phyloP scores from a whole-genome alignment of 2,797 vertebrate species.

The Crenuchus spilurus region DNA sequence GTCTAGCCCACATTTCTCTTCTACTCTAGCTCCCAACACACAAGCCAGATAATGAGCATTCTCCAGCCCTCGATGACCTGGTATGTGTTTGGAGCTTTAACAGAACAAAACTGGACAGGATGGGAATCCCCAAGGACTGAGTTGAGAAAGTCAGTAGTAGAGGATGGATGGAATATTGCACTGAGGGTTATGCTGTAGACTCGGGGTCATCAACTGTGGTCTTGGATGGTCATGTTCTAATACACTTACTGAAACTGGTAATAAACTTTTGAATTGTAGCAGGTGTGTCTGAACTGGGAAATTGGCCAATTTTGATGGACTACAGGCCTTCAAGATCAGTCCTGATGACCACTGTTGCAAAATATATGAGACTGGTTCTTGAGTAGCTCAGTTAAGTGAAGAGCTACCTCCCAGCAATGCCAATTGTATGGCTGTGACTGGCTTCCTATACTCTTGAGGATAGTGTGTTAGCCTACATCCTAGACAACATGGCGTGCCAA shows the following conservation, averaged over 20 bases:
- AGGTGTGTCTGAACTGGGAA: no score
- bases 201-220: background rate
- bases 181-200: background rate
- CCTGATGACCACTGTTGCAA: no score
- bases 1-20: background rate
- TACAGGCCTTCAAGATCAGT: no score
- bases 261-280: no score
- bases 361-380: no score
- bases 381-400: no score
- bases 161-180: background rate
- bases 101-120: background rate
- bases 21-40: background rate
- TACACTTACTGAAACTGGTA: background rate
- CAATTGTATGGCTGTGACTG: no score
- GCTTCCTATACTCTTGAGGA: no score
- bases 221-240: background rate
- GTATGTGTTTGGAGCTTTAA: background rate
- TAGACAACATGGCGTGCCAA: no score
- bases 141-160: background rate
- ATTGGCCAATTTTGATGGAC: no score
- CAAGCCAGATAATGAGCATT: constrained; percentile 1
- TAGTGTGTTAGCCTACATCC: no score
- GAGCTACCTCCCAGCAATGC: no score
- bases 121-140: background rate
- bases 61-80: background rate